Evolutionary conservation across 2,888 invertebrate genomes (phyloP), one percentile per base, ranked within the genome.

Genomic region (Acrobasis suavella): DNA sequence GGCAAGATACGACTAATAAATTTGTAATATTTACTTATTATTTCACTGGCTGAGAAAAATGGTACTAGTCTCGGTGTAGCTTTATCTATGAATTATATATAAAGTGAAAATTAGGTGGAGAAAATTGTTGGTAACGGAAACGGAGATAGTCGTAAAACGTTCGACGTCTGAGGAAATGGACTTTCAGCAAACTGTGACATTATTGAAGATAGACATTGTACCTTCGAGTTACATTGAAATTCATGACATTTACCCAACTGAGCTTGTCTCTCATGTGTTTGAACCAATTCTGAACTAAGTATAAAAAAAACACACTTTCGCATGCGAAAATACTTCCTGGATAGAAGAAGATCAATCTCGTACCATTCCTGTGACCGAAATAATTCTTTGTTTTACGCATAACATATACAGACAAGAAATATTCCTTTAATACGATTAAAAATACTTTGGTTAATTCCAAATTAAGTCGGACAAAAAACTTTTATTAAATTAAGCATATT

Each of bases 1-100:
- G 42, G 39, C 56, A 56, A 56, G 17, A 22, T 16, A 56, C 56
- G 22, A 56, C 56, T 22, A n/a, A 56, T 56, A 56, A 42, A 56
- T 56, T 39, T 56, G 17, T 17, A 56, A 42, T 56, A 42, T 56
- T 39, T 56, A 14, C 46, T 22, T 22, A 37, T 52, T 52, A 56
- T 46, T 56, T 56, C 46, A 56, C 39, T 38, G 15, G 9, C n/a
- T 12, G 38, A 56, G 56, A 42, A 56, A 56, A 56, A 56, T 56
- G 37, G 37, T 9, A 54, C 15, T 15, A 15, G 54, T 54, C 54
- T 54, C 38, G 10, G 15, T 15, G 14, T 52, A 16, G 50, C 16
- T 50, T 16, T 50, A 9, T 17, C 50, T 16, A 16, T 17, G 32
- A 52, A 52, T 52, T 32, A 46, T 14, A 46, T 46, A 46, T 46